A percentile compares a stretch with the other conserved stretches of the same genome.
phyloP scores from a whole-genome alignment of 2,888 invertebrate species.

The Plagiodera versicolora region DNA sequence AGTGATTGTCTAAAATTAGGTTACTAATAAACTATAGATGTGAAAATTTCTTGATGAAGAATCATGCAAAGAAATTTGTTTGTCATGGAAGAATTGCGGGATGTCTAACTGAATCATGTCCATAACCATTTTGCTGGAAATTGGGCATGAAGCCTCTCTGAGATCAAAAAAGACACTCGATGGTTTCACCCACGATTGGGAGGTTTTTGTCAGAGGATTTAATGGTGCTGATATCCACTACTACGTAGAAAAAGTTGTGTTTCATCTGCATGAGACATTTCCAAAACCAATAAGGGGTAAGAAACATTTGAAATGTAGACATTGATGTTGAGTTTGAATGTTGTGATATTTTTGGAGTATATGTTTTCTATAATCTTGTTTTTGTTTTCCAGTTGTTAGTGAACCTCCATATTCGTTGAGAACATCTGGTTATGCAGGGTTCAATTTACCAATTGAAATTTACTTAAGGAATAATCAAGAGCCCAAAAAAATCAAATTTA shows the following conservation, averaged over 20 bases:
- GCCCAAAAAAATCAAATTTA: conserved; percentile 80
- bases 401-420: conserved; percentile 88
- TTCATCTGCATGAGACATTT: conserved; percentile 89
- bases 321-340: background rate
- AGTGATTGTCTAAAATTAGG: conserved; percentile 36
- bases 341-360: no score
- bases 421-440: conserved; percentile 96
- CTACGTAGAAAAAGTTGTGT: conserved; percentile 92
- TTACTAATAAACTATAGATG: conserved; percentile 26
- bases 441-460: conserved; percentile 86
- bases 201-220: conserved; percentile 87
- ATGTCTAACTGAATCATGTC: conserved; percentile 58
- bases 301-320: background rate
- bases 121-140: conserved; percentile 83
- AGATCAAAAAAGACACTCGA: conserved; percentile 81
- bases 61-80: conserved; percentile 24
- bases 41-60: conserved; percentile 29
- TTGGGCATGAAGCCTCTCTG: conserved; percentile 86
- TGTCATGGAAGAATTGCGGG: conserved; percentile 27
- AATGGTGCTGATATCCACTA: conserved; percentile 85
- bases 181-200: conserved; percentile 98
- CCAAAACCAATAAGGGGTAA: conserved; percentile 87
- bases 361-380: no score
- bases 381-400: conserved; percentile 86
- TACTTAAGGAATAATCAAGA: conserved; percentile 87